Conservation (phyloP, 1,140 invertebrate genomes). For the Drosophila sturtevanti region DNA sequence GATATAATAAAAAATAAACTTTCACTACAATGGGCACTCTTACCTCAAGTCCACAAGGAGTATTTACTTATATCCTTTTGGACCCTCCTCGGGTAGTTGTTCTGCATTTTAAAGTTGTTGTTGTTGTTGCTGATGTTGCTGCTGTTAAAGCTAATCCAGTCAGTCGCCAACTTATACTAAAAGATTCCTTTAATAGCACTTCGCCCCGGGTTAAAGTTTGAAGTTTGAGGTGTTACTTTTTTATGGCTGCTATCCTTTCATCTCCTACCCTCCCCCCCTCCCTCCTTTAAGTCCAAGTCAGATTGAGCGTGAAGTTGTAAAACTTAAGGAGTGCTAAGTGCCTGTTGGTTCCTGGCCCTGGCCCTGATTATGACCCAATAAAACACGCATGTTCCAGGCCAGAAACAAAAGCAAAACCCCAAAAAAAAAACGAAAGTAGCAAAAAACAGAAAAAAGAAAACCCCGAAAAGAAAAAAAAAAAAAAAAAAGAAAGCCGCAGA, state of each 20-base stretch:
- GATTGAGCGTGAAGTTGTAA: slow-evolving; percentile 79
- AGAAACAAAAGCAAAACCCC: neutral
- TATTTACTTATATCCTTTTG: slow-evolving; percentile 32
- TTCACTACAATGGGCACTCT: slow-evolving; percentile 30
- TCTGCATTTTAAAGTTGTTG: slow-evolving; percentile 14
- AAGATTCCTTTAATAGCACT: slow-evolving; percentile 28
- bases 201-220: slow-evolving; percentile 62
- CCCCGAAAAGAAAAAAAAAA: slow-evolving; percentile 62
- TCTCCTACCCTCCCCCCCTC: neutral
- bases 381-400: slow-evolving; percentile 49
- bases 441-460: slow-evolving; percentile 24
- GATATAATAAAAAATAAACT: slow-evolving; percentile 34
- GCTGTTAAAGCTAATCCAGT: slow-evolving; percentile 1
- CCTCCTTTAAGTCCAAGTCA: slow-evolving; percentile 5
- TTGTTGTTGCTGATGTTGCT: neutral
- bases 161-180: slow-evolving; percentile 23
- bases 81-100: slow-evolving; percentile 26
- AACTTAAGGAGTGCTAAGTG: slow-evolving; percentile 81
- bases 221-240: slow-evolving; percentile 57
- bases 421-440: slow-evolving; percentile 42
- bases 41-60: slow-evolving; percentile 21
- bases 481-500: slow-evolving; percentile 56
- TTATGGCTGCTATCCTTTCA: slow-evolving; percentile 46
- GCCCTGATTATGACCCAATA: slow-evolving; percentile 63
- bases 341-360: slow-evolving; percentile 13